Evolutionary conservation across 37 sponge, comb jelly and placozoan genomes (phyloP).

Genomic region (Haliclona indistincta): DNA sequence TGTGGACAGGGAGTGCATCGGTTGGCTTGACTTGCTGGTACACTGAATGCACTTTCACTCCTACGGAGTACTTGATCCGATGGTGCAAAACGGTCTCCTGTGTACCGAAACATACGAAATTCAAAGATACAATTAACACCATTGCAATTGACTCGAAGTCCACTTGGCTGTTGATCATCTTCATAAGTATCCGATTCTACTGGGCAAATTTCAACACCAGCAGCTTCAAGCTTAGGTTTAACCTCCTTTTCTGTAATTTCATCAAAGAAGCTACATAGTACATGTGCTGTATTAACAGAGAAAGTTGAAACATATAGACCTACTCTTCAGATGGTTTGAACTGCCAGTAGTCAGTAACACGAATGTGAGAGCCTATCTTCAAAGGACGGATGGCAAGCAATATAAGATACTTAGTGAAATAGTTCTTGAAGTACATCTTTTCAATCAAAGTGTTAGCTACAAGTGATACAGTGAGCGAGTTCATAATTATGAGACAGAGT

Average conservation of each 20-base stretch:
- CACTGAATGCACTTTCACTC: no score
- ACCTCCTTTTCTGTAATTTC: background rate
- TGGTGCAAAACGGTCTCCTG: background rate
- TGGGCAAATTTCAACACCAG: background rate
- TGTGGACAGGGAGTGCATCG: no score
- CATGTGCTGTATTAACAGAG: background rate
- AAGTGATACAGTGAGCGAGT: background rate
- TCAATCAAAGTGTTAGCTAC: slow-evolving; percentile 17
- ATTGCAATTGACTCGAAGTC: slow-evolving; percentile 12
- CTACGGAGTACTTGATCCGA: no score
- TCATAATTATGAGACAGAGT: background rate
- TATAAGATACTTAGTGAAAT: background rate
- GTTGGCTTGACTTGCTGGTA: no score
- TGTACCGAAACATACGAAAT: slow-evolving; percentile 9
- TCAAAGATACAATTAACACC: slow-evolving; percentile 21
- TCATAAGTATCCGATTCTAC: background rate
- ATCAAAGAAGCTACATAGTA: background rate
- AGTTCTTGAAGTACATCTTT: background rate
- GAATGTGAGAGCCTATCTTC: slow-evolving; percentile 6
- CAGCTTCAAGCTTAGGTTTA: background rate
- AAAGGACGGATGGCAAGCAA: slow-evolving; percentile 38
- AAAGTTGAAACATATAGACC: background rate
- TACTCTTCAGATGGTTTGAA: slow-evolving; percentile 19
- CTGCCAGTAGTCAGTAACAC: background rate
- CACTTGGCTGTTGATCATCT: background rate